phyloP scores from a whole-genome alignment of 2,797 vertebrate genomes.

The Bucorvus abyssinicus region DNA sequence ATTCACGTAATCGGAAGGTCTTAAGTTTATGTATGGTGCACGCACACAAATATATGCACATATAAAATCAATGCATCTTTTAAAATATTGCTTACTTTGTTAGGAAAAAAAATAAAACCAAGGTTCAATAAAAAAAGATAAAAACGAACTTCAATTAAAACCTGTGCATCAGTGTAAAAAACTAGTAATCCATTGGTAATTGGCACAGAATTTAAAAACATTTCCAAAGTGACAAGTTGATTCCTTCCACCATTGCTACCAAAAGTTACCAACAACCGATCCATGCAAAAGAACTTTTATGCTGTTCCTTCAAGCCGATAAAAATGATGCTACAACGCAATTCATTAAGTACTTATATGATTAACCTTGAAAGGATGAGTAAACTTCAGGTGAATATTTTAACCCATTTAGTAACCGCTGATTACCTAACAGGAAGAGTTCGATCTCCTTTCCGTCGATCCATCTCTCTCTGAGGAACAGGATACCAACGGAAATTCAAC shows the following conservation, averaged over 20 bases:
- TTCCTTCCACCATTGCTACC: not conserved
- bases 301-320: not conserved
- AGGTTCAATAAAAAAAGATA: not conserved
- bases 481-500: slow-evolving; percentile 84
- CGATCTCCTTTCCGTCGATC: slow-evolving; percentile 83
- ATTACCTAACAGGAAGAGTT: slow-evolving; percentile 82
- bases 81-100: not conserved
- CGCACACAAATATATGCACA: not conserved
- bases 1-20: not conserved
- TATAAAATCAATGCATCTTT: not conserved
- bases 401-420: not conserved
- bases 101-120: not conserved
- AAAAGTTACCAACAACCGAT: not conserved
- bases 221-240: not conserved
- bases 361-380: not conserved
- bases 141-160: not conserved
- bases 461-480: slow-evolving; percentile 85
- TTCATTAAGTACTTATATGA: not conserved
- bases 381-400: not conserved
- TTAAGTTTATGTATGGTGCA: not conserved
- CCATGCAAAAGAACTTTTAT: not conserved
- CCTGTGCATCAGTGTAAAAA: not conserved
- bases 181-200: not conserved
- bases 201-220: not conserved
- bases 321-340: not conserved